Evolutionary conservation across 2,888 invertebrate species (phyloP).

Genomic region (Eilema sororculum): DNA sequence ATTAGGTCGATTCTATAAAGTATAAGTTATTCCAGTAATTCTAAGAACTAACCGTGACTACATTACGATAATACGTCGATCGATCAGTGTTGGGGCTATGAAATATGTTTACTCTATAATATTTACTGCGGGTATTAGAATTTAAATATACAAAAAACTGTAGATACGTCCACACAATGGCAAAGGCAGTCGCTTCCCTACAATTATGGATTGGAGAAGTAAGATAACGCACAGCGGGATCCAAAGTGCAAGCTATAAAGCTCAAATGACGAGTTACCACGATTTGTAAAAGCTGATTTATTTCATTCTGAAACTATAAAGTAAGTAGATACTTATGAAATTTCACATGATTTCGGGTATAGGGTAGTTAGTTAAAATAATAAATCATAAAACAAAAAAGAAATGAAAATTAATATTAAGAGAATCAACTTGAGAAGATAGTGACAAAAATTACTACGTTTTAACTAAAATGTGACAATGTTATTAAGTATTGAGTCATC

Average conservation of each 20-base stretch:
- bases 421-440: not conserved
- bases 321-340: not conserved
- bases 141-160: not conserved
- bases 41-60: conserved; percentile 6
- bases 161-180: too few species aligned
- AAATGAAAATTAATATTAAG: not conserved
- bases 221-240: not conserved
- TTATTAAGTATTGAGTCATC: conserved; percentile 4
- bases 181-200: too few species aligned
- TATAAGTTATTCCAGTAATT: not conserved
- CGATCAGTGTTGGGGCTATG: not conserved
- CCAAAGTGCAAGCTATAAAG: not conserved
- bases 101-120: not conserved
- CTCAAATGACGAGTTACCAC: not conserved
- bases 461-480: not conserved
- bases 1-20: not conserved
- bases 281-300: not conserved
- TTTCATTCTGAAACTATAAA: not conserved
- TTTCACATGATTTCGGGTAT: not conserved
- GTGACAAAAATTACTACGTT: not conserved
- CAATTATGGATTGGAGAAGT: too few species aligned
- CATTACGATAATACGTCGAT: not conserved
- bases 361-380: too few species aligned
- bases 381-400: not conserved
- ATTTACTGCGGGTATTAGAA: not conserved